Evolutionary conservation across 1,140 invertebrate species (phyloP), one percentile per base, ranked within the genome.

Genomic region (Brachionus asplanchnoidis): DNA sequence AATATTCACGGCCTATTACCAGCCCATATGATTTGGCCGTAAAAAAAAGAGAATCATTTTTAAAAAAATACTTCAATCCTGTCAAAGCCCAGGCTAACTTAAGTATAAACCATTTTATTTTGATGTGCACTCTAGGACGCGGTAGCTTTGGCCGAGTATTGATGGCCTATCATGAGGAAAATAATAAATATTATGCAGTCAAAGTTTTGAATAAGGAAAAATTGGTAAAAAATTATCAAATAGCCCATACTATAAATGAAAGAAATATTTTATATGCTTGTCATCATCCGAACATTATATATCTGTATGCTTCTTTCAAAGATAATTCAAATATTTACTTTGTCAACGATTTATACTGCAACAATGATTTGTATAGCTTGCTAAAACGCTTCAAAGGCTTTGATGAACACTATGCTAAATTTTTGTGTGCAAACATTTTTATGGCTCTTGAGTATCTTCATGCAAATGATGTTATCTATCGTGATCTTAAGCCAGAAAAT

Each of bases 341-440:
- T 96, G 96, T 98, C 86, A 92, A 98, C 87, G 97, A 99, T 90
- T 98, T 97, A 91, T 96, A 98, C 44, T 95, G 95, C 32, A 97
- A 96, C 26, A 96, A 96, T 85, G 96, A 99, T 91, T 98, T 99
- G 96, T 99, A 98, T 91, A 97, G 95, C 70, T 96, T 98, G 91
- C 91, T 98, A 86, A 92, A 97, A 85, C 97, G 97, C 91, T 95
- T 97, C 86, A 89, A 89, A 40, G 1, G 26, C 42, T 85, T 85
- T 46, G 50, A 65, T 46, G 93, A 93, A 86, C 91, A 92, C 85
- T 95, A 95, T 86, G 94, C 94, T 92, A 92, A 95, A 87, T 98
- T 99, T 90, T 98, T 97, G 89, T 94, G 95, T 3, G 92, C 95
- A 28, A 96, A 99, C 91, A 97, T 99, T 84, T 93, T 98, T 3